Conservation (phyloP, 2,113 vertebrate species). For the Trochalopteron elliotii region DNA sequence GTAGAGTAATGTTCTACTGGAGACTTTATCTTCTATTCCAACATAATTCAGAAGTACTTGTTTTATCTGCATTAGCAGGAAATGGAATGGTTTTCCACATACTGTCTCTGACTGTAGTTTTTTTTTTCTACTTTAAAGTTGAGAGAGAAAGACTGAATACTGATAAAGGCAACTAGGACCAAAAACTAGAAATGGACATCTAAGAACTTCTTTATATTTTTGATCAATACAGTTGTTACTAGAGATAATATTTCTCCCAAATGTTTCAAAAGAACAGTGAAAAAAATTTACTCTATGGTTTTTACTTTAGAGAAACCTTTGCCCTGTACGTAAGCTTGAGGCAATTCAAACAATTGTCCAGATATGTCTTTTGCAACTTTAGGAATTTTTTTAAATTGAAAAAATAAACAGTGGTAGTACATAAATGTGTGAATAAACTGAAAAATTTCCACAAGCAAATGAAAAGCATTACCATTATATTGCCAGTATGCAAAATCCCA, state of each 20-base stretch:
- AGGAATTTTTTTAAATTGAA: too few species aligned
- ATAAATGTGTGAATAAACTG: neutral
- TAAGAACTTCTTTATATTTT: neutral
- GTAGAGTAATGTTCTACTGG: neutral
- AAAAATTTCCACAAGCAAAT: neutral
- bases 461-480: neutral
- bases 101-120: neutral
- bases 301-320: neutral
- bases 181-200: slow-evolving; percentile 12
- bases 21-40: neutral
- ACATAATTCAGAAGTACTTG: neutral
- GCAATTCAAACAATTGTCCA: neutral
- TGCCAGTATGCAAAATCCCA: neutral
- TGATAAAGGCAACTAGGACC: neutral
- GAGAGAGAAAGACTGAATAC: neutral
- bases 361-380: neutral
- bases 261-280: neutral
- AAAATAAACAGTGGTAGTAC: neutral
- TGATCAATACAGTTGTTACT: neutral
- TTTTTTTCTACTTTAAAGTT: neutral
- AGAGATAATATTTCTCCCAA: neutral
- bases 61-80: neutral
- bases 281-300: neutral
- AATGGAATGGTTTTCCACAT: neutral
- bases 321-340: neutral